Evolutionary conservation across 2,888 invertebrate genomes (phyloP).

Genomic region (Idaea aversata): DNA sequence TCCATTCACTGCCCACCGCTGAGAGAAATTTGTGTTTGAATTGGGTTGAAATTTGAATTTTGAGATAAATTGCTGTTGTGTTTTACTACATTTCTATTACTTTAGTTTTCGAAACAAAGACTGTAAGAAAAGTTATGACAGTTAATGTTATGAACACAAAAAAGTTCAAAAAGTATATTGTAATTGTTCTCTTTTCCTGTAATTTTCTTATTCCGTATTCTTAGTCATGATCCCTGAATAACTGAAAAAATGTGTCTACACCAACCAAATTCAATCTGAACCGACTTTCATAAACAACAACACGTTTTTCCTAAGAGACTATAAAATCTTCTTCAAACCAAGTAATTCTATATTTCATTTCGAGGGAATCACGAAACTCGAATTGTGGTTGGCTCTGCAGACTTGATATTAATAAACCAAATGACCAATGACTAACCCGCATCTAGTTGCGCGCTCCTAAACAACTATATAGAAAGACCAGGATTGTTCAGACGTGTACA

Average conservation of each 20-base stretch:
- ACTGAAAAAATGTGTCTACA: neutral
- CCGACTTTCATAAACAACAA: neutral
- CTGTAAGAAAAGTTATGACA: no score
- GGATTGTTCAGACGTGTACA: no score
- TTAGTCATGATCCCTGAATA: neutral
- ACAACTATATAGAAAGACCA: no score
- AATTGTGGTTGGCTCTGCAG: neutral
- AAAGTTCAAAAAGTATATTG: no score
- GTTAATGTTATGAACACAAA: no score
- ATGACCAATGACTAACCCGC: neutral
- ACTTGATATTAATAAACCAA: neutral
- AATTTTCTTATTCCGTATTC: neutral
- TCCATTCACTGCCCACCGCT: no score
- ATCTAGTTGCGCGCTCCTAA: neutral
- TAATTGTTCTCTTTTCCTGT: no score
- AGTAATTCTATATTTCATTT: constrained; percentile 1
- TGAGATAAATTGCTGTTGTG: neutral
- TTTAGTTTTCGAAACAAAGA: no score
- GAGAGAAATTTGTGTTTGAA: no score
- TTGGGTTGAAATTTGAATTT: no score
- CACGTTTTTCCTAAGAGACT: neutral
- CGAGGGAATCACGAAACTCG: neutral
- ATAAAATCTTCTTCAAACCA: neutral
- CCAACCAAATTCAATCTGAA: neutral
- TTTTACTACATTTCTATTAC: no score